Base-by-base conservation (phyloP, 2,888 invertebrate species). In the Dexiosoma caninum region DNA sequence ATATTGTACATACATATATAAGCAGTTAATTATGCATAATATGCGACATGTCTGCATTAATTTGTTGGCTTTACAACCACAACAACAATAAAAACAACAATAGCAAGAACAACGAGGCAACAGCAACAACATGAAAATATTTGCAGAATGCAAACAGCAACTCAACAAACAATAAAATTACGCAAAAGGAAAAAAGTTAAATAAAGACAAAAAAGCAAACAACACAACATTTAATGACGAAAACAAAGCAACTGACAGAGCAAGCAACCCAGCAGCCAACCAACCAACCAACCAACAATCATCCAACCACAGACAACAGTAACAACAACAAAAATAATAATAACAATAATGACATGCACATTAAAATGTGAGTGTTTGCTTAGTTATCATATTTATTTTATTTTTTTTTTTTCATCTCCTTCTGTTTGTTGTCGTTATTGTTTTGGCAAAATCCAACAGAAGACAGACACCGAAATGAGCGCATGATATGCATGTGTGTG, bases 1-100 rank as follows among this genome's bases (percentile, higher is more conserved):
- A 85, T 83, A 84, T n/a, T n/a, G n/a, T n/a, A n/a, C n/a, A n/a
- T n/a, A n/a, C n/a, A n/a, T 84, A 85, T 84, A 85, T 86, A 85
- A 86, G 85, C 86, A 87, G 88, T 87, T 87, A 87, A 87, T 87
- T 87, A 88, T 88, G 87, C 87, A 88, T 87, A 87, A 87, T 87
- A 87, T 87, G 87, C 85, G 85, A 86, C 85, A 86, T 87, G 87
- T 86, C 87, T 84, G 85, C 86, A 85, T 83, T 83, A 83, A 87
- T 87, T 87, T 86, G 69, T 72, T 81, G 55, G 81, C 67, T 76
- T 76, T 67, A 62, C 62, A 74, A 55, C 78, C 67, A 62, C 55
- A 62, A 72, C 64, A 76, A 66, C 21, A 44, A 44, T 9, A 46
- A 16, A 3, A 27, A 57, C 59, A 66, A 40, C 66, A 49, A 51